phyloP scores from a whole-genome alignment of 2,888 invertebrate genomes.

The Pollenia amentaria region DNA sequence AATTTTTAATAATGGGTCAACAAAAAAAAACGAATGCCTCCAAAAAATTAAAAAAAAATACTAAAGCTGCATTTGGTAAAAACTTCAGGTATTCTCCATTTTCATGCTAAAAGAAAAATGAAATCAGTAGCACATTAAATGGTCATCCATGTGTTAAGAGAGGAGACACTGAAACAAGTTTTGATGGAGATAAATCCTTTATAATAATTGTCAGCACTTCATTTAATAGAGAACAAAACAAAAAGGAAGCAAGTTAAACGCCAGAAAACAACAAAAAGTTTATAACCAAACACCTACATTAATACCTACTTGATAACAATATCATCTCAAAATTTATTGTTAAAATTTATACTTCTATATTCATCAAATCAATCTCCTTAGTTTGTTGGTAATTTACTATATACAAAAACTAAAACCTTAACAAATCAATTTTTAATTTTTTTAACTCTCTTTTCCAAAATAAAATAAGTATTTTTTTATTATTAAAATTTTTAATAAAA shows the following conservation, averaged over 20 bases:
- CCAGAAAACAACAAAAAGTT: constrained; percentile 37
- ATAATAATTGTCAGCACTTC: constrained; percentile 20
- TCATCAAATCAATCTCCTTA: constrained; percentile 64
- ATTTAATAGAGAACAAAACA: not conserved
- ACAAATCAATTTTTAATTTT: constrained; percentile 66
- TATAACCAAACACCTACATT: constrained; percentile 53
- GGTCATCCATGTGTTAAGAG: constrained; percentile 62
- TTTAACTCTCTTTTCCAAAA: constrained; percentile 61
- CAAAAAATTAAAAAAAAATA: constrained; percentile 37
- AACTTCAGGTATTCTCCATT: constrained; percentile 44
- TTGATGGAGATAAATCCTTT: constrained; percentile 10
- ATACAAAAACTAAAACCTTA: constrained; percentile 63
- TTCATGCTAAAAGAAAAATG: constrained; percentile 36
- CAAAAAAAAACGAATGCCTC: constrained; percentile 47
- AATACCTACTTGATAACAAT: constrained; percentile 54
- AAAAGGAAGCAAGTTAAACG: constrained; percentile 29
- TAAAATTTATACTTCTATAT: constrained; percentile 58
- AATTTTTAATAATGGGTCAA: constrained; percentile 58
- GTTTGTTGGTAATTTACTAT: constrained; percentile 72
- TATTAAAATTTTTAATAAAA: too few relatives aligned
- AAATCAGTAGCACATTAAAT: constrained; percentile 31
- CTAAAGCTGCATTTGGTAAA: constrained; percentile 19
- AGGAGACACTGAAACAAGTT: constrained; percentile 10
- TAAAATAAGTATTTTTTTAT: constrained; percentile 9
- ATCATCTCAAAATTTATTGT: constrained; percentile 61